phyloP scores from a whole-genome alignment of 2,113 vertebrate species.

The Jacana jacana region DNA sequence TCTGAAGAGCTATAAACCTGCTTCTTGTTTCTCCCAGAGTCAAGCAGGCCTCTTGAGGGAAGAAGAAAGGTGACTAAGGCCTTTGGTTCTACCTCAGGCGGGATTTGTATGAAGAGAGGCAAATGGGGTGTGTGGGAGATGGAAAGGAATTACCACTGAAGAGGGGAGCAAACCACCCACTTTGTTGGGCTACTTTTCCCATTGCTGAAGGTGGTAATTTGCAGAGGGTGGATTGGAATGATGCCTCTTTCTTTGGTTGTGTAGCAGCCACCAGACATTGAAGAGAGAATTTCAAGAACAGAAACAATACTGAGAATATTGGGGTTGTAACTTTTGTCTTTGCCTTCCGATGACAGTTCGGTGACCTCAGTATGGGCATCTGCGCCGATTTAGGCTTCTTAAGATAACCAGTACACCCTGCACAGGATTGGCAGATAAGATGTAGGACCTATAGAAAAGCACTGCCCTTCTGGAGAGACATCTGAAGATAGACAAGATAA shows the following conservation, averaged over 20 bases:
- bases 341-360: background rate
- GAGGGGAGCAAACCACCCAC: accelerated
- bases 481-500: background rate
- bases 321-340: background rate
- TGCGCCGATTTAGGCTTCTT: background rate
- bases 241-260: background rate
- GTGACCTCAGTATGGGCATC: background rate
- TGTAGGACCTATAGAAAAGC: background rate
- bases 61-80: background rate
- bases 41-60: background rate
- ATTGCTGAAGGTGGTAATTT: background rate
- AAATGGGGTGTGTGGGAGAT: background rate
- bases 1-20: background rate
- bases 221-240: background rate
- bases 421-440: background rate
- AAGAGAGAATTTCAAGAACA: background rate
- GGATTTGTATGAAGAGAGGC: background rate
- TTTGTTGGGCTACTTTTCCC: background rate
- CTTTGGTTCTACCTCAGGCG: background rate
- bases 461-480: background rate
- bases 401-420: background rate
- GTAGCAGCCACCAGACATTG: background rate
- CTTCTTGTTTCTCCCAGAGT: background rate
- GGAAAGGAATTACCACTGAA: background rate
- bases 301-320: background rate